A percentile compares a stretch with the other conserved stretches of the same genome.
These are phyloP conservation scores for Geococcyx californianus DNA, from an alignment of 2,113 vertebrate species.

Conservation along the genomic window DNA sequence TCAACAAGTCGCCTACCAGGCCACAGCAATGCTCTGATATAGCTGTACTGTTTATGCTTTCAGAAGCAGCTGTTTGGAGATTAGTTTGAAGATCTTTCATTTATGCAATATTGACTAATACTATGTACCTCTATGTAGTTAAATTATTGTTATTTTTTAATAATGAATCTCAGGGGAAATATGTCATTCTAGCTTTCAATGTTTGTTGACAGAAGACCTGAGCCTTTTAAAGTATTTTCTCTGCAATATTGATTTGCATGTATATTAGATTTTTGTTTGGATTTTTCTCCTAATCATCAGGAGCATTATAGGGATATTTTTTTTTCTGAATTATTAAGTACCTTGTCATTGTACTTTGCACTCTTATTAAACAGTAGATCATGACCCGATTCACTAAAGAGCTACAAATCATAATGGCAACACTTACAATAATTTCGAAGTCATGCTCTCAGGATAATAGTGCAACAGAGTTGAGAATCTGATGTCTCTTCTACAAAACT, in stretches of 20 bases:
- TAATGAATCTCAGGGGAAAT: background rate
- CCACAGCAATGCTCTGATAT: background rate
- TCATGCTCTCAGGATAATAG: background rate
- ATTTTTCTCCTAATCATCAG: background rate
- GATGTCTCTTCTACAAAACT: background rate
- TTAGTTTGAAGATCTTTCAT: background rate
- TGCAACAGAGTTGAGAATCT: background rate
- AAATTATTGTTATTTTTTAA: background rate
- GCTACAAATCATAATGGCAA: background rate
- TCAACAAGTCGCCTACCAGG: background rate
- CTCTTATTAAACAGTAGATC: background rate
- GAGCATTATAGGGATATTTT: background rate
- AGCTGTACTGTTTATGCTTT: background rate
- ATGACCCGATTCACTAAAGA: background rate
- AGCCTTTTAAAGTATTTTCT: background rate
- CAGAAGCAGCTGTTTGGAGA: background rate
- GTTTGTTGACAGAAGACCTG: background rate
- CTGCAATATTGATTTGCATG: background rate
- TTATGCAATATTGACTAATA: background rate
- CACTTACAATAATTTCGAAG: slow-evolving; percentile 8
- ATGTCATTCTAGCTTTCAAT: background rate
- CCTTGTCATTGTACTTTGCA: background rate
- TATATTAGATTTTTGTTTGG: slow-evolving; percentile 13
- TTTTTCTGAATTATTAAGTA: background rate
- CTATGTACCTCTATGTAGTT: background rate